These are phyloP conservation scores for Pseudonaja textilis DNA, from an alignment of 2,113 vertebrate species.

Conservation along the genomic window DNA sequence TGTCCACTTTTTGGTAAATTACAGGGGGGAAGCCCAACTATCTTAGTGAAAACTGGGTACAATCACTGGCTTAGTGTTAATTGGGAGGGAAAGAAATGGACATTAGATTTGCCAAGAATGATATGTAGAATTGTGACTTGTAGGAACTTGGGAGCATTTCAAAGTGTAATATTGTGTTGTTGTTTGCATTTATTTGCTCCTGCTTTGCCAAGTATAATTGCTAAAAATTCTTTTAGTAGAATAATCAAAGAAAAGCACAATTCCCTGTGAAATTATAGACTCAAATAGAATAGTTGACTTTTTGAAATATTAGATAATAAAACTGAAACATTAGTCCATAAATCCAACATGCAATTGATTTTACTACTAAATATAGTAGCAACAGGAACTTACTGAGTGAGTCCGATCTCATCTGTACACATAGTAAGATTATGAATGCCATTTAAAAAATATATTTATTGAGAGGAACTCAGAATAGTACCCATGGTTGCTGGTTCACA, in stretches of 20 bases:
- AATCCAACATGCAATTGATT: neutral
- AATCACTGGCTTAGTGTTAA: neutral
- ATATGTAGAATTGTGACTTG: neutral
- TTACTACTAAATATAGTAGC: neutral
- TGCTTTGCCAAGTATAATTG: neutral
- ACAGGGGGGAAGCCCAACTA: neutral
- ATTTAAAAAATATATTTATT: neutral
- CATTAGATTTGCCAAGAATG: neutral
- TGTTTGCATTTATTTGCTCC: neutral
- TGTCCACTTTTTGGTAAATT: neutral
- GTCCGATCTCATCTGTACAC: neutral
- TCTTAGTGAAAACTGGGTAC: neutral
- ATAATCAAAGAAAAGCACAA: constrained; percentile 11
- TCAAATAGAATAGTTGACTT: neutral
- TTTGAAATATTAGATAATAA: neutral
- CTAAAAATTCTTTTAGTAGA: neutral
- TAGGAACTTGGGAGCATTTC: neutral
- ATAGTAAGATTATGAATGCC: neutral
- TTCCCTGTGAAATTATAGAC: neutral
- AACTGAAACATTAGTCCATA: neutral
- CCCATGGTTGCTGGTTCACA: neutral
- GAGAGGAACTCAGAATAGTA: neutral
- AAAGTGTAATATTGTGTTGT: neutral
- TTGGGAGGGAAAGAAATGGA: neutral
- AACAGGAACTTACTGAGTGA: neutral